phyloP scores from a whole-genome alignment of 2,113 vertebrate genomes.

The Acanthochromis polyacanthus region DNA sequence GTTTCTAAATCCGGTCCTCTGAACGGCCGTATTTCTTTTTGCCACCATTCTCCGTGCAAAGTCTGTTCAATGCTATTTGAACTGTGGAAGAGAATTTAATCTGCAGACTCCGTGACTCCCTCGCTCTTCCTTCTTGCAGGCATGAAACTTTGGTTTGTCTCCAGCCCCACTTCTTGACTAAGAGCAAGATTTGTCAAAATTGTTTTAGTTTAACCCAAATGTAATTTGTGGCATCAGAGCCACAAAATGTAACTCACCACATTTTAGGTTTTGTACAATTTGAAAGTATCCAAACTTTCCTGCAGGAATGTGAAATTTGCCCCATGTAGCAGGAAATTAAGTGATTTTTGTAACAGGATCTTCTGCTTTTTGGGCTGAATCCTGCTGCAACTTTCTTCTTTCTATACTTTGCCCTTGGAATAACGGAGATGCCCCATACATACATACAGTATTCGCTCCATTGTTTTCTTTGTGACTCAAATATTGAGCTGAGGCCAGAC shows the following conservation, averaged over 20 bases:
- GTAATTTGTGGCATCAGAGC: background rate
- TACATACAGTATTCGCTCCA: background rate
- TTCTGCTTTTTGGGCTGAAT: background rate
- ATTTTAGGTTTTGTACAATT: background rate
- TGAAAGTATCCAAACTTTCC: background rate
- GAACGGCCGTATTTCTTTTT: slow-evolving; percentile 48
- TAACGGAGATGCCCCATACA: background rate
- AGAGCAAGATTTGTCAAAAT: background rate
- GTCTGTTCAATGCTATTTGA: slow-evolving; percentile 44
- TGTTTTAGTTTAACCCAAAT: background rate
- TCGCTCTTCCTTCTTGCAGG: background rate
- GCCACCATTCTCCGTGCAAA: slow-evolving; percentile 16
- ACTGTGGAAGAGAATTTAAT: background rate
- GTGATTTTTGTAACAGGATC: background rate
- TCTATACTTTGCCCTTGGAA: background rate
- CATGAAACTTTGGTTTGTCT: background rate
- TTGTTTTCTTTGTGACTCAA: background rate
- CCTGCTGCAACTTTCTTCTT: background rate
- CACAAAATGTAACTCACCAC: background rate
- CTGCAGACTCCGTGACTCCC: background rate
- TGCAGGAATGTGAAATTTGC: background rate
- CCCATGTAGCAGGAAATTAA: background rate
- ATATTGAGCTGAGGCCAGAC: slow-evolving; percentile 5
- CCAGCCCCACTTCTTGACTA: background rate
- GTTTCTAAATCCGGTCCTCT: slow-evolving; percentile 32